Evolutionary conservation across 1,140 invertebrate species (phyloP).

Genomic region (Drosophila paulistorum): DNA sequence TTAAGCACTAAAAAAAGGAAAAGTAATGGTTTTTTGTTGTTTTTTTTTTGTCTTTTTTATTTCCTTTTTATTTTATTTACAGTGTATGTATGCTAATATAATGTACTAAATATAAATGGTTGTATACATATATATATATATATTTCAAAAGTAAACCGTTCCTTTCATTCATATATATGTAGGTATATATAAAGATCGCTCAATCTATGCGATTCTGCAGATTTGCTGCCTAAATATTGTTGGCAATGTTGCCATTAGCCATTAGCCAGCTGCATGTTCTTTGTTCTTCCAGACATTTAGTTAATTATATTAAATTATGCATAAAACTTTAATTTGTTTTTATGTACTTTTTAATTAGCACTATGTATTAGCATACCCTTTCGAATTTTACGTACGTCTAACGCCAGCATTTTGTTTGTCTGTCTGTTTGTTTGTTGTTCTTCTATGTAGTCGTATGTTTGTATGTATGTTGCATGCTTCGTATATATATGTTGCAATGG

Average conservation of each 20-base stretch:
- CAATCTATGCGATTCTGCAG: slow-evolving; percentile 50
- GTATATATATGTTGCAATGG: neutral
- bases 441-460: slow-evolving; percentile 8
- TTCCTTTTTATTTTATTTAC: slow-evolving; percentile 72
- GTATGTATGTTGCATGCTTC: neutral
- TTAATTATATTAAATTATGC: slow-evolving; percentile 60
- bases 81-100: slow-evolving; percentile 80
- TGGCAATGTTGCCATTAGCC: slow-evolving; percentile 48
- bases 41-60: slow-evolving; percentile 50
- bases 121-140: slow-evolving; percentile 63
- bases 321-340: slow-evolving; percentile 36
- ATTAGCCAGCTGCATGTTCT: slow-evolving; percentile 43
- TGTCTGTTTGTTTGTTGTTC: slow-evolving; percentile 20
- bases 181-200: slow-evolving; percentile 57
- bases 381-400: slow-evolving; percentile 41
- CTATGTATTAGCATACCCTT: slow-evolving; percentile 64
- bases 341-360: slow-evolving; percentile 65
- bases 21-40: too few relatives aligned
- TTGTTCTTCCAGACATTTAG: slow-evolving; percentile 60
- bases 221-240: slow-evolving; percentile 55
- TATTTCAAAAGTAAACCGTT: slow-evolving; percentile 77
- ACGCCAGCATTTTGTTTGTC: slow-evolving; percentile 30
- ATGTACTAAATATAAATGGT: slow-evolving; percentile 78
- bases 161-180: slow-evolving; percentile 67
- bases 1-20: too few relatives aligned